Evolutionary conservation across 2,888 invertebrate genomes (phyloP).

Genomic region (Timema cristinae): DNA sequence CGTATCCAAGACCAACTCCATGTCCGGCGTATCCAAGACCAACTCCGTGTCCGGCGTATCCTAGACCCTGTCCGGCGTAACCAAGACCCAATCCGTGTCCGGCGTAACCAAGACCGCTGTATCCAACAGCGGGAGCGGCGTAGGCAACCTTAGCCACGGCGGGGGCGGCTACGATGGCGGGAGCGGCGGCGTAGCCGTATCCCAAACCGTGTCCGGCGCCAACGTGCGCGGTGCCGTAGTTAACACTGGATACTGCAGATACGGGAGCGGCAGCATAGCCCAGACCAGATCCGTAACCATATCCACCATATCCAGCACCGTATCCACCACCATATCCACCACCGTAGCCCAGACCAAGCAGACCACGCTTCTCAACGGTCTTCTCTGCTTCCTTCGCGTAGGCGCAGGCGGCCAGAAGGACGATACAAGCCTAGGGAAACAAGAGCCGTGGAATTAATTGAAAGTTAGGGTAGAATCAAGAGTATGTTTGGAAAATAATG

Average conservation of each 20-base stretch:
- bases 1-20: not conserved
- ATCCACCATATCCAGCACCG: constrained; percentile 6
- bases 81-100: not conserved
- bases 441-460: not conserved
- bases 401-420: constrained; percentile 27
- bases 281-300: not conserved
- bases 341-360: constrained; percentile 28
- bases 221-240: constrained; percentile 2
- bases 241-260: constrained; percentile 2
- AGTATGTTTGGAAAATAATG: too few species aligned
- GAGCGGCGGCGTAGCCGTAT: constrained; percentile 15
- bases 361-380: constrained; percentile 39
- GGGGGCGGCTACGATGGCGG: not conserved
- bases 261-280: constrained; percentile 8
- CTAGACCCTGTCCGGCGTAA: not conserved
- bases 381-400: constrained; percentile 35
- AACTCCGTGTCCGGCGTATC: constrained; percentile 12
- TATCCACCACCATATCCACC: constrained; percentile 26
- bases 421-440: constrained; percentile 25
- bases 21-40: constrained; percentile 1
- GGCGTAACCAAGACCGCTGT: constrained; percentile 15
- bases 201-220: constrained; percentile 17
- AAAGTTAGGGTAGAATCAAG: too few species aligned
- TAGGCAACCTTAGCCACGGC: constrained; percentile 11
- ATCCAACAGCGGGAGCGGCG: constrained; percentile 10